These are phyloP conservation scores for Sialis fuliginosa DNA, from an alignment of 2,888 invertebrate genomes.

Conservation along the genomic window DNA sequence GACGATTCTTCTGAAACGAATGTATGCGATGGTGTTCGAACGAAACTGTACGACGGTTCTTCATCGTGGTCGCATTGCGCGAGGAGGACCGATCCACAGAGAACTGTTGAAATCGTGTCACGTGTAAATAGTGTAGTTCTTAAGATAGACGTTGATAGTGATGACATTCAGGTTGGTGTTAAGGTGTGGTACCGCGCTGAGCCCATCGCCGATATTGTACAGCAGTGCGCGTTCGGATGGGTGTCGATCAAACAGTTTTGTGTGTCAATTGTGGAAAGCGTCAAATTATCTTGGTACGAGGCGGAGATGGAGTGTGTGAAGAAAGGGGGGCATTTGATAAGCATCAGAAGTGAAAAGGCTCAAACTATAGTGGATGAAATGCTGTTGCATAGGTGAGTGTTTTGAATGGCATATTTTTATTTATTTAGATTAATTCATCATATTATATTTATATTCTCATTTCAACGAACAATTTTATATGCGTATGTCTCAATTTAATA, in stretches of 20 bases:
- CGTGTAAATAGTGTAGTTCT: constrained; percentile 35
- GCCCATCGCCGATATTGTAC: constrained; percentile 38
- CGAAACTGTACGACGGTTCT: constrained; percentile 36
- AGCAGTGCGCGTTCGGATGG: constrained; percentile 55
- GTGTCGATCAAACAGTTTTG: constrained; percentile 48
- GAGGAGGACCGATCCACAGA: constrained; percentile 33
- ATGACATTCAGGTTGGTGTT: constrained; percentile 18
- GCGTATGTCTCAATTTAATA: too few relatives aligned
- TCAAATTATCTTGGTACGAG: constrained; percentile 41
- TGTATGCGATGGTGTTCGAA: constrained; percentile 35
- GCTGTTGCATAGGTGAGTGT: constrained; percentile 42
- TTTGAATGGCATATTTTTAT: background rate
- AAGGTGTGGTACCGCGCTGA: constrained; percentile 46
- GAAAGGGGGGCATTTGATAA: constrained; percentile 48
- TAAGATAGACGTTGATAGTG: constrained; percentile 17
- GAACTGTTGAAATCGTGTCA: constrained; percentile 40
- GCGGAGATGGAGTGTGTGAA: constrained; percentile 47
- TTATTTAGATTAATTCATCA: background rate
- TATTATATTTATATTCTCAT: background rate
- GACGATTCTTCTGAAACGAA: background rate
- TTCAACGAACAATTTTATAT: background rate
- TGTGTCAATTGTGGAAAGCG: constrained; percentile 38
- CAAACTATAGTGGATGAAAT: constrained; percentile 45
- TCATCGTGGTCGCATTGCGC: constrained; percentile 42
- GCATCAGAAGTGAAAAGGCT: constrained; percentile 42